Evolutionary conservation across 2,888 invertebrate genomes (phyloP).

Genomic region (Mimas tiliae): DNA sequence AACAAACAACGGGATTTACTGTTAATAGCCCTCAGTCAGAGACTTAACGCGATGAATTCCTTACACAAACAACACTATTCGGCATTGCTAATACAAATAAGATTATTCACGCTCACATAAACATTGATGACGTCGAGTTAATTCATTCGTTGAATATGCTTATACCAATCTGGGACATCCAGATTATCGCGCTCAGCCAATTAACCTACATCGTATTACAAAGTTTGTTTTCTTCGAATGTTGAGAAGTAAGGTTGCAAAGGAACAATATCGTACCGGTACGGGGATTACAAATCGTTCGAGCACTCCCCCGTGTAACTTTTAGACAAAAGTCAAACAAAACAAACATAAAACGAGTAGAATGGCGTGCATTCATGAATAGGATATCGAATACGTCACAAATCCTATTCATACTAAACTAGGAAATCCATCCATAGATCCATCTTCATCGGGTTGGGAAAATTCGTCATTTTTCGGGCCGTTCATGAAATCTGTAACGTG

Average conservation of each 20-base stretch:
- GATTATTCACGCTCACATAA: slow-evolving; percentile 37
- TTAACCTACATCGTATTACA: slow-evolving; percentile 41
- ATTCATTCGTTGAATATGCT: slow-evolving; percentile 32
- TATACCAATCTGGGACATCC: slow-evolving; percentile 12
- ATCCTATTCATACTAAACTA: slow-evolving; percentile 18
- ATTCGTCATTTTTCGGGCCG: slow-evolving; percentile 15
- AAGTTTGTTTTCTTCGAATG: slow-evolving; percentile 42
- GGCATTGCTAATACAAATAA: slow-evolving; percentile 41
- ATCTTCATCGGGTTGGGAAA: slow-evolving; percentile 1
- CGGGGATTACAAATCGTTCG: slow-evolving; percentile 50
- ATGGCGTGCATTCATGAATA: slow-evolving; percentile 17
- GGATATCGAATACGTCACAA: slow-evolving; percentile 16
- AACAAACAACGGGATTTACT: slow-evolving; percentile 77
- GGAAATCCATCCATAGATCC: slow-evolving; percentile 11
- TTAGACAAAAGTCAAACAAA: slow-evolving; percentile 54
- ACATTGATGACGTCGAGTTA: slow-evolving; percentile 36
- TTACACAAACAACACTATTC: slow-evolving; percentile 54
- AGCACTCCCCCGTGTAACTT: slow-evolving; percentile 54
- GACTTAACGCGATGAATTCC: slow-evolving; percentile 69
- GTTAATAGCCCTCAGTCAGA: slow-evolving; percentile 71
- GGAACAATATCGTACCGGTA: slow-evolving; percentile 48
- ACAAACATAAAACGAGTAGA: slow-evolving; percentile 9
- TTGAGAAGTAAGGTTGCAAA: slow-evolving; percentile 52
- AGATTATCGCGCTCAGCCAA: slow-evolving; percentile 36
- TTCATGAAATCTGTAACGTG: slow-evolving; percentile 12